Evolutionary conservation across 2,113 vertebrate species (phyloP).

Genomic region (Cavia porcellus): DNA sequence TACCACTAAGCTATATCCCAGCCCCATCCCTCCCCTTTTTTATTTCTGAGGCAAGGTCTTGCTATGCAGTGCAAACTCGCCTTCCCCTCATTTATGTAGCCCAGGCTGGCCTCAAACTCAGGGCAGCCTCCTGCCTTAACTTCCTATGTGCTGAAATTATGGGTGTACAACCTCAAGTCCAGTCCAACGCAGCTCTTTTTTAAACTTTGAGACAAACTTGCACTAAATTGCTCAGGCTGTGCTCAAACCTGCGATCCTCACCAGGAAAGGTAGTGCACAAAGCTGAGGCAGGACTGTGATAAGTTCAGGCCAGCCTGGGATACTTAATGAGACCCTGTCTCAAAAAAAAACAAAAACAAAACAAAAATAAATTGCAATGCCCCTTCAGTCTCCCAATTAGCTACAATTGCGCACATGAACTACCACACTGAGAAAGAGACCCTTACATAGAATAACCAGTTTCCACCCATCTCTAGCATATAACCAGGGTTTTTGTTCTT

Average conservation of each 20-base stretch:
- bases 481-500: conserved; percentile 6
- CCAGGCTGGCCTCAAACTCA: background rate
- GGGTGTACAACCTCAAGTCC: background rate
- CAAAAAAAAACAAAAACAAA: too few species aligned
- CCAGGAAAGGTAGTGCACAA: background rate
- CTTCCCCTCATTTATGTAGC: background rate
- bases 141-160: background rate
- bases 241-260: background rate
- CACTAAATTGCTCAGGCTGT: background rate
- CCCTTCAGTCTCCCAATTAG: background rate
- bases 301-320: background rate
- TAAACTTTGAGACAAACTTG: background rate
- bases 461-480: conserved; percentile 21
- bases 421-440: background rate
- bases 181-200: background rate
- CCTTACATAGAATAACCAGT: background rate
- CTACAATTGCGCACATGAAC: background rate
- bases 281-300: background rate
- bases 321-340: too few species aligned
- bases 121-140: background rate
- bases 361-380: background rate
- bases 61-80: background rate
- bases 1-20: background rate
- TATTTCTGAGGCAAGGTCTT: background rate
- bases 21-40: background rate